These are phyloP conservation scores for Leptatherina wallacei DNA, from an alignment of 2,797 vertebrate genomes.

Conservation along the genomic window DNA sequence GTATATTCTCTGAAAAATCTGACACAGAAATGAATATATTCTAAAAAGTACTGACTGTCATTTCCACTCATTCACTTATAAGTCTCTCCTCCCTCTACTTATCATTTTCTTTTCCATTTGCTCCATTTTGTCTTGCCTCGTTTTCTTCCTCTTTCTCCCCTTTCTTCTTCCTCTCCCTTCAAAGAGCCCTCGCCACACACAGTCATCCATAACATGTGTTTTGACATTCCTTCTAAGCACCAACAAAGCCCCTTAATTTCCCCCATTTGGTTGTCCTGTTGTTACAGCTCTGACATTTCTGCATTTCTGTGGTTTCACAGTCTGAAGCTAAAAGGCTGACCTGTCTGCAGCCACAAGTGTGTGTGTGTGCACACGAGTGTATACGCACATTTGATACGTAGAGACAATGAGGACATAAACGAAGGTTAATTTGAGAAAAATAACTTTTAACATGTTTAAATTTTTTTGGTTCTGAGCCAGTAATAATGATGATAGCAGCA, in stretches of 20 bases:
- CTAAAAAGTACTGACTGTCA: not conserved
- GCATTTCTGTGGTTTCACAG: constrained; percentile 62
- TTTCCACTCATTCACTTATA: not conserved
- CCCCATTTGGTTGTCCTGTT: constrained; percentile 55
- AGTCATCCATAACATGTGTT: constrained; percentile 69
- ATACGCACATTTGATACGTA: not conserved
- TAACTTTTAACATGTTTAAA: constrained; percentile 8
- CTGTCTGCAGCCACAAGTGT: constrained; percentile 35
- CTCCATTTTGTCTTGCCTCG: constrained; percentile 1
- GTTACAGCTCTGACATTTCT: constrained; percentile 53
- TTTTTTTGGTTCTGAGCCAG: constrained; percentile 7
- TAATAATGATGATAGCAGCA: constrained; percentile 1
- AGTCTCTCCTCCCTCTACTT: not conserved
- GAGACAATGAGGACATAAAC: constrained; percentile 9
- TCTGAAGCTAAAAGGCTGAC: constrained; percentile 48
- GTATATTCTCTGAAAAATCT: constrained; percentile 1
- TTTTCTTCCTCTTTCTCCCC: not conserved
- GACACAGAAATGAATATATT: not conserved
- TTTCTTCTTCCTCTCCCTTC: constrained; percentile 4
- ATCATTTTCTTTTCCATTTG: not conserved
- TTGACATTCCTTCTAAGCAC: constrained; percentile 67
- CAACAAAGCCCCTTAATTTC: constrained; percentile 74
- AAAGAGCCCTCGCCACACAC: constrained; percentile 46
- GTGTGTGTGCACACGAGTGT: not conserved
- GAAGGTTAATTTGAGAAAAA: constrained; percentile 39